These are phyloP conservation scores for Saguinus midas DNA, from an alignment of 2,113 vertebrate genomes.

Conservation along the genomic window DNA sequence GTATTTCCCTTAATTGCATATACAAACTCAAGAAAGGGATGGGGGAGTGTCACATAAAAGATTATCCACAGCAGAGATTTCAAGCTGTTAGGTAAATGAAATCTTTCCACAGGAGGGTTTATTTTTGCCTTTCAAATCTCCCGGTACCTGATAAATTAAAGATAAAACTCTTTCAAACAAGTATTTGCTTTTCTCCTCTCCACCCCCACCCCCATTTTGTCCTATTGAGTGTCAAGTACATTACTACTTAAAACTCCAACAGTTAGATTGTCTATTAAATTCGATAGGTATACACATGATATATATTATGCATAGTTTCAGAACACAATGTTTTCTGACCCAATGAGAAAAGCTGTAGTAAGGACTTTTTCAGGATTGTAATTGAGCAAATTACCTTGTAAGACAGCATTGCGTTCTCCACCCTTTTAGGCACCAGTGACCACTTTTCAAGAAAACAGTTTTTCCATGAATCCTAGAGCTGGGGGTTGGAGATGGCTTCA, in stretches of 20 bases:
- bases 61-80: constrained; percentile 55
- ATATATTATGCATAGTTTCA: not conserved
- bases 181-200: constrained; percentile 33
- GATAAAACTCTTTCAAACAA: constrained; percentile 68
- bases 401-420: not conserved
- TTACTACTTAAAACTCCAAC: not conserved
- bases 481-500: no score
- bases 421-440: no score
- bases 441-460: no score
- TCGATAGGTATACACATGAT: not conserved
- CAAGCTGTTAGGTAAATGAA: constrained; percentile 75
- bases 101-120: constrained; percentile 59
- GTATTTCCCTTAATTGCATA: constrained; percentile 66
- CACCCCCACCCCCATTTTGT: not conserved
- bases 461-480: no score
- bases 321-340: not conserved
- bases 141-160: constrained; percentile 65
- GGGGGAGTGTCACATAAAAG: not conserved
- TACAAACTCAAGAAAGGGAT: not conserved
- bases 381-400: not conserved
- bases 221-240: not conserved
- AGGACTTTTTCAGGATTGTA: not conserved
- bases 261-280: no score
- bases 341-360: not conserved
- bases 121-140: constrained; percentile 50